Conservation (phyloP, 2,113 vertebrate species). For the Acrocephalus kingi region DNA sequence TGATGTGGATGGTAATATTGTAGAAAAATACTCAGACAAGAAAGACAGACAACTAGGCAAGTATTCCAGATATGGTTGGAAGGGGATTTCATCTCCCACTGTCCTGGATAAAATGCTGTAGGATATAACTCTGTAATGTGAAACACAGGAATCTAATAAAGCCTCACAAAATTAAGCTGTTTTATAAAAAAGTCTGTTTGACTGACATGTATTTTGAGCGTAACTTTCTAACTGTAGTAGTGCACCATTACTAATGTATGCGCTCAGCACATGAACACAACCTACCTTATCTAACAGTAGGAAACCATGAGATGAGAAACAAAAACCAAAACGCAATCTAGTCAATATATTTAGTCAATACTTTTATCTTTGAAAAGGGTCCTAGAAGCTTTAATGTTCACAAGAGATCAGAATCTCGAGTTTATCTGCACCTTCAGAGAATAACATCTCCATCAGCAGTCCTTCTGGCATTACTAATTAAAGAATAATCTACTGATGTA, state of each 20-base stretch:
- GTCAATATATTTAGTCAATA: conserved; percentile 5
- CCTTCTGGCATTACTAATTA: conserved; percentile 44
- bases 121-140: neutral
- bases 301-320: neutral
- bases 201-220: neutral
- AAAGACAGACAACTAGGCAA: neutral
- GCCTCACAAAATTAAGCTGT: neutral
- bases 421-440: conserved; percentile 25
- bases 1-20: neutral
- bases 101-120: neutral
- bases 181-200: neutral
- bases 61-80: neutral
- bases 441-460: neutral
- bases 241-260: neutral
- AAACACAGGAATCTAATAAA: neutral
- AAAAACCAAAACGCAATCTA: neutral
- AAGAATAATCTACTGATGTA: conserved; percentile 26
- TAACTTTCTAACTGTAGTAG: neutral
- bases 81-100: neutral
- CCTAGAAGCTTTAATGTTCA: conserved; percentile 3
- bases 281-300: neutral
- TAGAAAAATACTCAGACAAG: neutral
- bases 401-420: neutral
- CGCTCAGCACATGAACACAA: neutral
- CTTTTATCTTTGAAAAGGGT: conserved; percentile 6